These are phyloP conservation scores for Stratiolaelaps scimitus DNA, from an alignment of 1,140 invertebrate species.

Conservation along the genomic window DNA sequence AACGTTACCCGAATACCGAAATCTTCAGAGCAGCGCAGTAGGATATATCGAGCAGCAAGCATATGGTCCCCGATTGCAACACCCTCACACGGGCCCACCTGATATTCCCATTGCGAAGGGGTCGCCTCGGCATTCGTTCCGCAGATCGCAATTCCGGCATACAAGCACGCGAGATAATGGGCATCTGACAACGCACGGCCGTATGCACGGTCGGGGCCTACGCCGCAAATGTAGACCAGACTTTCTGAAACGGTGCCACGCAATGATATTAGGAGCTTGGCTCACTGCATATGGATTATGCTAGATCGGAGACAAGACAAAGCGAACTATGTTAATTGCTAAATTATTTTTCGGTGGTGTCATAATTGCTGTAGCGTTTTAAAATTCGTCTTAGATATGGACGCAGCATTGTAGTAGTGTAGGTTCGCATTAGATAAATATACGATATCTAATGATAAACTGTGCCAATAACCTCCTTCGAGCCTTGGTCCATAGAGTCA, in stretches of 20 bases:
- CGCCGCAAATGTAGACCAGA: conserved; percentile 52
- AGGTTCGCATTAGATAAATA: too few species aligned
- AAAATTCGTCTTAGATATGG: too few species aligned
- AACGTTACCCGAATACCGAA: conserved; percentile 6
- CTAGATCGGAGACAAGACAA: too few species aligned
- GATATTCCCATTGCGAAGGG: conserved; percentile 48
- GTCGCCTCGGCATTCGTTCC: conserved; percentile 87
- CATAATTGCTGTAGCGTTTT: too few species aligned
- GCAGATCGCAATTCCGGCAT: conserved; percentile 69
- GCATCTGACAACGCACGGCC: conserved; percentile 82
- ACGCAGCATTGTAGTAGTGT: too few species aligned
- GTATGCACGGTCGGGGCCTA: conserved; percentile 79
- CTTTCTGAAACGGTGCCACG: neutral
- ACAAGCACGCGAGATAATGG: conserved; percentile 64
- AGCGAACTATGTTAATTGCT: too few species aligned
- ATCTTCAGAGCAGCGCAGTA: conserved; percentile 21
- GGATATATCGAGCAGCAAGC: conserved; percentile 14
- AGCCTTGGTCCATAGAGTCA: too few species aligned
- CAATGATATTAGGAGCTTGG: too few species aligned
- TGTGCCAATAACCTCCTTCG: too few species aligned
- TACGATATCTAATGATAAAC: too few species aligned
- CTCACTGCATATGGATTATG: too few species aligned
- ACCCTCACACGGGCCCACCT: conserved; percentile 16
- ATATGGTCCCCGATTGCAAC: conserved; percentile 15
- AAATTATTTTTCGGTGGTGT: too few species aligned